Evolutionary conservation across 1,140 invertebrate genomes (phyloP), one percentile per base, ranked within the genome.

Genomic region (Mactra quadrangularis): DNA sequence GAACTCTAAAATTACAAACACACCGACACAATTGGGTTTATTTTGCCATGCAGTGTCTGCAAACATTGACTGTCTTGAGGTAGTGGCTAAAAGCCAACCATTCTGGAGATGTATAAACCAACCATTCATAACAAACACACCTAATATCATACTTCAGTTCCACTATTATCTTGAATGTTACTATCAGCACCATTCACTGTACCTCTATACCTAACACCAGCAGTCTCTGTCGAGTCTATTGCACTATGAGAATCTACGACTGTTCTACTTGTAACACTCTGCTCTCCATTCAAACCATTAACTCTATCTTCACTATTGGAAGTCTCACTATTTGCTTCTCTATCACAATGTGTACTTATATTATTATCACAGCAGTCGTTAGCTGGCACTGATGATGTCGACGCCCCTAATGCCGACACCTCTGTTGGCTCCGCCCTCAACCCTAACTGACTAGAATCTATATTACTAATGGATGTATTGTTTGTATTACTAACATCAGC

Each of bases 81-180:
- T n/a, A n/a, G n/a, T n/a, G n/a, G n/a, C n/a, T n/a, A n/a, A n/a
- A n/a, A n/a, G n/a, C n/a, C n/a, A n/a, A n/a, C n/a, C n/a, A n/a
- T n/a, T n/a, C n/a, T n/a, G n/a, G n/a, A n/a, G n/a, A n/a, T n/a
- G n/a, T 47, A 47, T 47, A 19, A 47, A 47, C 9, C 45, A 47
- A 47, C 9, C 45, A 11, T 9, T 45, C 3, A 27, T 25, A 9
- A 45, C n/a, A 13, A 45, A 27, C 6, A 4, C 31, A 25, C 60
- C 41, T 2, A 22, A 13, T 64, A 68, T 68, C 41, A 68, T 19
- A 68, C 64, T 50, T 68, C 64, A 27, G 64, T 68, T 13, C 64
- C 64, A 7, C 47, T 38, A 13, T 45, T 27, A 50, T 41, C 64
- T 31, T 50, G 15, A 31, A 2, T 2, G 6, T 38, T 15, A 22